A percentile compares a stretch with the other conserved stretches of the same genome.
Evolutionary conservation across 2,888 invertebrate species (phyloP).

Genomic region (Lycaena phlaeas): DNA sequence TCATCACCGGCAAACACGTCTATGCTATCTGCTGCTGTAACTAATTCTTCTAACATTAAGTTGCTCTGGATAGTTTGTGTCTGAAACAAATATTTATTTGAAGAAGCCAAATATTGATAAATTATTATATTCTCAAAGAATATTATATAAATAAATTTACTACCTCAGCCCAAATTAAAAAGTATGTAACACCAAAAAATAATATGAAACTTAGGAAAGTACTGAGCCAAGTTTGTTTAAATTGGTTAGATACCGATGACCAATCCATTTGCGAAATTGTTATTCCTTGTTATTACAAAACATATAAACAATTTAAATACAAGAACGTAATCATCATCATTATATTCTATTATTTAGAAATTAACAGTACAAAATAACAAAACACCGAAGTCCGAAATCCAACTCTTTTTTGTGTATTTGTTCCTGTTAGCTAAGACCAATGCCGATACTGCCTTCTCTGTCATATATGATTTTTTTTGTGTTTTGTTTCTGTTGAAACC

Average conservation of each 20-base stretch:
- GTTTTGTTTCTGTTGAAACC: too few relatives aligned
- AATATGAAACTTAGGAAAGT: constrained; percentile 78
- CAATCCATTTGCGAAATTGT: constrained; percentile 42
- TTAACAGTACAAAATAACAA: too few relatives aligned
- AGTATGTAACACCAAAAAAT: constrained; percentile 77
- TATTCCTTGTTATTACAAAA: background rate
- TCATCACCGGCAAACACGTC: constrained; percentile 82
- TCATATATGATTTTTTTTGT: too few relatives aligned
- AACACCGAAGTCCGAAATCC: too few relatives aligned
- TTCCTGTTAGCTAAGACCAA: too few relatives aligned
- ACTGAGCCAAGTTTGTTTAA: constrained; percentile 81
- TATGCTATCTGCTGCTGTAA: constrained; percentile 61
- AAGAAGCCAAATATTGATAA: too few relatives aligned
- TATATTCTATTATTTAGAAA: too few relatives aligned
- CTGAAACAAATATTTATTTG: constrained; percentile 44
- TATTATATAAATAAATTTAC: constrained; percentile 1
- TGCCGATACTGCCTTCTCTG: too few relatives aligned
- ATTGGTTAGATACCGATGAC: constrained; percentile 63
- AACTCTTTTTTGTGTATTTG: too few relatives aligned
- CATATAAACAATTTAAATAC: too few relatives aligned
- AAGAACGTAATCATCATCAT: too few relatives aligned
- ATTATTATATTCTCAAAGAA: too few relatives aligned
- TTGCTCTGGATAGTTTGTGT: constrained; percentile 86
- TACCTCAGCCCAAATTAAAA: constrained; percentile 91
- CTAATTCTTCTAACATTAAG: constrained; percentile 84